Evolutionary conservation across 2,888 invertebrate species (phyloP), one percentile per base, ranked within the genome.

Genomic region (Drosophila limbata): DNA sequence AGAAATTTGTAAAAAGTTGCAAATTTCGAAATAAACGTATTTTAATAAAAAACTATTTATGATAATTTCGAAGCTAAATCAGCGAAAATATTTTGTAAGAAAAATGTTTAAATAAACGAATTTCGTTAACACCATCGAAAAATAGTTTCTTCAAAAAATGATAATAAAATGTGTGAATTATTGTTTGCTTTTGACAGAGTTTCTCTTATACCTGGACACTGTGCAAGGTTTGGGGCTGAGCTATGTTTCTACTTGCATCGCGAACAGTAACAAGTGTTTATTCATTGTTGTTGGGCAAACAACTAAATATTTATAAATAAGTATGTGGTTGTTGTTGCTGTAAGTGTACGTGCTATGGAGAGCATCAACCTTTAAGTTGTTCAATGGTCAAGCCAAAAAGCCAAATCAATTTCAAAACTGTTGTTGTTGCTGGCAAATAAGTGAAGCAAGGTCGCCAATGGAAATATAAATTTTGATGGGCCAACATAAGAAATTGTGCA

Each of bases 301-400:
- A 64, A 47, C 61, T 53, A 60, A 56, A 59, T 48, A 62, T 56
- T 45, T 72, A 69, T 68, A 77, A 69, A 68, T 62, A 63, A 62
- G 59, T 50, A 57, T 35, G 42, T 37, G 50, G 48, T 57, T 64
- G 50, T 15, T 42, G 50, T 65, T n/a, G 25, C 21, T n/a, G 17
- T 48, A 3, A 13, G 35, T 40, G 76, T 77, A 77, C 77, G 77
- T 77, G 76, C 39, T 45, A 19, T 39, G 57, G 44, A 56, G 77
- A 77, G 77, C 76, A 68, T 72, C 72, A 76, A 76, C 76, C 77
- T 76, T 65, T 57, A 57, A 35, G 25, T n/a, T 71, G 61, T 55
- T 61, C 61, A 73, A 73, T 61, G 56, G 17, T 21, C 48, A 59
- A 15, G 5, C 25, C 47, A 59, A 65, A 61, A 62, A 62, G 55